These are phyloP conservation scores for Polylopha cassiicola DNA, from an alignment of 2,888 invertebrate genomes.

Conservation along the genomic window DNA sequence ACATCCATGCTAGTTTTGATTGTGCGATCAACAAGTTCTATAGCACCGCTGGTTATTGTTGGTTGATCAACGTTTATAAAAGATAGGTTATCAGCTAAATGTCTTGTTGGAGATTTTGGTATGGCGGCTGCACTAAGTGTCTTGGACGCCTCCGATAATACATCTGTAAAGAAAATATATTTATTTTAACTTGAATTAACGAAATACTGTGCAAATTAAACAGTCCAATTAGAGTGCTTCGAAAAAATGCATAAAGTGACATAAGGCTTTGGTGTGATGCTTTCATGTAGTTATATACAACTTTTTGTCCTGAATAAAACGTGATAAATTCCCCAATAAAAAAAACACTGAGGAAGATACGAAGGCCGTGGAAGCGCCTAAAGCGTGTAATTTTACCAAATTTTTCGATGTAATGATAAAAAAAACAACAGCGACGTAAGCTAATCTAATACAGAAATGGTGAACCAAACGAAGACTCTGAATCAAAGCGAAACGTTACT, in stretches of 20 bases:
- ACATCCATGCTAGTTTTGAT: slow-evolving; percentile 66
- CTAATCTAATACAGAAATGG: slow-evolving; percentile 47
- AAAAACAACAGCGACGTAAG: slow-evolving; percentile 46
- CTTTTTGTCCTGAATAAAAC: too few relatives aligned
- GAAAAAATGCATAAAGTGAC: too few relatives aligned
- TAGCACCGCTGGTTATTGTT: slow-evolving; percentile 73
- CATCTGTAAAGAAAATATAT: slow-evolving; percentile 57
- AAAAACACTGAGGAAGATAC: slow-evolving; percentile 15
- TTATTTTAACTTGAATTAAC: not conserved
- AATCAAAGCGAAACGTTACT: slow-evolving; percentile 77
- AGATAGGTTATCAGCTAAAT: slow-evolving; percentile 64
- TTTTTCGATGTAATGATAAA: slow-evolving; percentile 31
- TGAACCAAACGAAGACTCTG: slow-evolving; percentile 51
- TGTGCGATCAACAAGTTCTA: slow-evolving; percentile 72
- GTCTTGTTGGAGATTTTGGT: slow-evolving; percentile 69
- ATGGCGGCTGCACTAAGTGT: slow-evolving; percentile 56
- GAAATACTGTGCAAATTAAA: too few relatives aligned
- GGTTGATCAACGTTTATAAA: slow-evolving; percentile 74
- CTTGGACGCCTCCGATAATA: slow-evolving; percentile 57
- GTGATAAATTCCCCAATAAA: slow-evolving; percentile 1
- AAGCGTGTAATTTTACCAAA: slow-evolving; percentile 38
- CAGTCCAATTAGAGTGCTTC: too few relatives aligned
- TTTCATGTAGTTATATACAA: too few relatives aligned
- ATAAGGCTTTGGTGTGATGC: too few relatives aligned
- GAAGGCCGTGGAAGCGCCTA: slow-evolving; percentile 38